Conservation (phyloP, 2,888 invertebrate genomes). For the Monopis laevigella region DNA sequence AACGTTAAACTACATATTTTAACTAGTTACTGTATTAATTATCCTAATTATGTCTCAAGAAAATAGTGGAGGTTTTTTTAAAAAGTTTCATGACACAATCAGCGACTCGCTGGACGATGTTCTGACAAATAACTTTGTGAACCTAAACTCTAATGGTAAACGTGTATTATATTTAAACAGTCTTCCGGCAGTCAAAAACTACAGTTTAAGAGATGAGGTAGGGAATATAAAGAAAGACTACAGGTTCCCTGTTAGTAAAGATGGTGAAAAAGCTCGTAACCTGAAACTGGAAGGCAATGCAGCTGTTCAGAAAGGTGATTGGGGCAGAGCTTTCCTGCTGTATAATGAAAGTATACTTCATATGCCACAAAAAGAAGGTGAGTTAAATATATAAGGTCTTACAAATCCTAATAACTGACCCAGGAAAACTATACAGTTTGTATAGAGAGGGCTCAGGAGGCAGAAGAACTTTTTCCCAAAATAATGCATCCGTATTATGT, state of each 20-base stretch:
- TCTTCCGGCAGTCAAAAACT: conserved; percentile 57
- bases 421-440: too few relatives aligned
- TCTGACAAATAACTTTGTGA: conserved; percentile 70
- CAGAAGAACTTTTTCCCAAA: too few relatives aligned
- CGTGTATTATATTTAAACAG: conserved; percentile 70
- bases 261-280: conserved; percentile 65
- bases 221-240: conserved; percentile 39
- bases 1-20: too few relatives aligned
- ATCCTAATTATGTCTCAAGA: conserved; percentile 34
- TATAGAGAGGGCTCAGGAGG: too few relatives aligned
- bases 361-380: conserved; percentile 75
- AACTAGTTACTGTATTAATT: too few relatives aligned
- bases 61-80: conserved; percentile 64
- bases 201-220: conserved; percentile 50
- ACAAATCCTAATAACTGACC: too few relatives aligned
- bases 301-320: conserved; percentile 76
- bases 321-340: conserved; percentile 71
- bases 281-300: conserved; percentile 78
- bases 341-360: conserved; percentile 76
- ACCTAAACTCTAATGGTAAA: conserved; percentile 70
- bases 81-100: conserved; percentile 70
- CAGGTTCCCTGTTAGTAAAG: conserved; percentile 59
- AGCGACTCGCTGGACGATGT: conserved; percentile 62
- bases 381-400: too few relatives aligned
- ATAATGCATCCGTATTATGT: too few relatives aligned